Evolutionary conservation across 2,888 invertebrate genomes (phyloP).

Genomic region (Lysandra coridon): DNA sequence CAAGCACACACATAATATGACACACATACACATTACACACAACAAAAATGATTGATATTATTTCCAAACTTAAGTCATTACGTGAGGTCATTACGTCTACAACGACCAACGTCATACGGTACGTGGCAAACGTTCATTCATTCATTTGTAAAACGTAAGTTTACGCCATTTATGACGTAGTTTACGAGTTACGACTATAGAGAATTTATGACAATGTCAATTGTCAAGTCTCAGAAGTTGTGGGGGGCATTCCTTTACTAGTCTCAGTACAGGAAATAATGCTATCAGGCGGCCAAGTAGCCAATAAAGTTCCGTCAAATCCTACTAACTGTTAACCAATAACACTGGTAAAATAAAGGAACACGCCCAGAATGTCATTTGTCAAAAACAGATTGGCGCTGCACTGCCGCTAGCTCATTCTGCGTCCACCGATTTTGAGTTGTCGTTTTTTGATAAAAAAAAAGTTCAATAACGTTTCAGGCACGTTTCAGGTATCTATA

Average conservation of each 20-base stretch:
- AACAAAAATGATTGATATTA: too few relatives aligned
- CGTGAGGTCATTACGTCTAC: too few relatives aligned
- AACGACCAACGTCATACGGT: neutral
- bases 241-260: neutral
- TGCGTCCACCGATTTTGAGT: neutral
- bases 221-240: neutral
- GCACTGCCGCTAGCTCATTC: neutral
- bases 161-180: neutral
- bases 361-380: neutral
- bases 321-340: neutral
- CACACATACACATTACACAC: too few relatives aligned
- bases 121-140: neutral
- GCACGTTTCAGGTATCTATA: neutral
- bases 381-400: neutral
- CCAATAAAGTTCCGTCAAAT: neutral
- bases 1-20: too few relatives aligned
- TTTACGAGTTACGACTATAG: neutral
- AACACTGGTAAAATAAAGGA: neutral
- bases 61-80: too few relatives aligned
- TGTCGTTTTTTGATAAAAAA: neutral
- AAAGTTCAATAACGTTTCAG: neutral
- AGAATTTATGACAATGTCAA: slow-evolving; percentile 8
- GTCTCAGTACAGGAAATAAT: neutral
- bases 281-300: neutral
- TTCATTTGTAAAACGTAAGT: neutral